Conservation (phyloP, 2,888 invertebrate genomes). For the Pardosa pseudoannulata region DNA sequence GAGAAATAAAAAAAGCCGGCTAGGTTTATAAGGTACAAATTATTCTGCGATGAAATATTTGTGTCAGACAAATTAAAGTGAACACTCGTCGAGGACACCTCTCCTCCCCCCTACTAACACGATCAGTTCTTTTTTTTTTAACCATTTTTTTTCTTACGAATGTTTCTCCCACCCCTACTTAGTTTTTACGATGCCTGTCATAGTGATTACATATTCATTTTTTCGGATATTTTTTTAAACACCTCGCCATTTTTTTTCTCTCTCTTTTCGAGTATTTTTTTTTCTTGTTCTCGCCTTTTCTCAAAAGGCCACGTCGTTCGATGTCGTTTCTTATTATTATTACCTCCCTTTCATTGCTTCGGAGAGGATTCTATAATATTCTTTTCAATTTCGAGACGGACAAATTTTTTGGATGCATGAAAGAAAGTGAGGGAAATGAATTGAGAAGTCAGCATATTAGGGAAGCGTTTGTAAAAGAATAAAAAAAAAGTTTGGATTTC, state of each 20-base stretch:
- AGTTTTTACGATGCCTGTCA: background rate
- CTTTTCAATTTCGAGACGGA: background rate
- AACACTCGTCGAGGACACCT: conserved; percentile 15
- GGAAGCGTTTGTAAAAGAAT: too few relatives aligned
- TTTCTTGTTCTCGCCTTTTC: too few relatives aligned
- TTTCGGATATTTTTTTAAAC: too few relatives aligned
- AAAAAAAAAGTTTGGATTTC: too few relatives aligned
- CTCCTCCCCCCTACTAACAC: background rate
- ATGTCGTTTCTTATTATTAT: too few relatives aligned
- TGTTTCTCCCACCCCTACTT: background rate
- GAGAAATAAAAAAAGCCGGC: conserved; percentile 39
- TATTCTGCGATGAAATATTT: conserved; percentile 64
- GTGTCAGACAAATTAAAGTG: conserved; percentile 65
- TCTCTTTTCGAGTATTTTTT: too few relatives aligned
- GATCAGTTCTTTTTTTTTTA: background rate
- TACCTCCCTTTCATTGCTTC: too few relatives aligned
- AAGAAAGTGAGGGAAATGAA: background rate
- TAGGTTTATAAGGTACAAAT: conserved; percentile 67
- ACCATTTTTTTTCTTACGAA: background rate
- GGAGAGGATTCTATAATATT: background rate
- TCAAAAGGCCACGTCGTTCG: background rate
- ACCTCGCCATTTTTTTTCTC: too few relatives aligned
- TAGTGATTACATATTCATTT: background rate
- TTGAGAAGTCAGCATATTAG: background rate
- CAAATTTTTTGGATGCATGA: background rate